These are phyloP conservation scores for Lutjanus argentimaculatus DNA, from an alignment of 2,797 vertebrate genomes.

Conservation along the genomic window DNA sequence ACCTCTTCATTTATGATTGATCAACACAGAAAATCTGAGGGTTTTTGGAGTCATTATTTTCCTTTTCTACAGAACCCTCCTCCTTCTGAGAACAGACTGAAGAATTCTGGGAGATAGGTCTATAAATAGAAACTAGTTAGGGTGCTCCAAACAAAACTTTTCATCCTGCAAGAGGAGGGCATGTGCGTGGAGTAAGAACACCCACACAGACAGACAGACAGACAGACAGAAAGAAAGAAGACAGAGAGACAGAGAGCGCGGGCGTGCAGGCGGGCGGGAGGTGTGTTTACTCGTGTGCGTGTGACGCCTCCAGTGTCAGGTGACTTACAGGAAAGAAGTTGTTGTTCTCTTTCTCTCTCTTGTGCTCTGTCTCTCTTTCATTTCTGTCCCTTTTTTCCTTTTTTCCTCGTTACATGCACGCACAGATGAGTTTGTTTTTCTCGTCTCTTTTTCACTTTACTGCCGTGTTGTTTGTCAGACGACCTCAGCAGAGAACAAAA, in stretches of 20 bases:
- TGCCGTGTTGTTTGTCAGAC: background rate
- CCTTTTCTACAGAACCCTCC: no score
- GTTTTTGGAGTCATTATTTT: background rate
- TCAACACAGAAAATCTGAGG: background rate
- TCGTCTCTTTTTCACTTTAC: background rate
- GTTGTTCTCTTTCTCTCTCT: conserved; percentile 60
- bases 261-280: conserved; percentile 33
- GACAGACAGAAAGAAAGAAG: conserved; percentile 18
- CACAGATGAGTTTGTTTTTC: conserved; percentile 18
- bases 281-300: conserved; percentile 73
- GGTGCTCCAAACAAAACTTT: conserved; percentile 32
- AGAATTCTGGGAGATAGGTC: conserved; percentile 8
- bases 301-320: conserved; percentile 78
- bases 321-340: conserved; percentile 82
- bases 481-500: background rate
- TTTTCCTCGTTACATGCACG: conserved; percentile 39
- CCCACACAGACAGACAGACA: conserved; percentile 33
- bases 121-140: conserved; percentile 41
- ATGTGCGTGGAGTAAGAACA: conserved; percentile 38
- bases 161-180: conserved; percentile 22
- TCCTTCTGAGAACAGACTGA: background rate
- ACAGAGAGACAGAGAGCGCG: conserved; percentile 6
- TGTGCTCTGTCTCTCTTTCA: conserved; percentile 39
- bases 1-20: background rate
- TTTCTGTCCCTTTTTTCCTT: conserved; percentile 13